Evolutionary conservation across 35 echinoderm and acorn worm genomes (phyloP).

Genomic region (Patiria miniata): DNA sequence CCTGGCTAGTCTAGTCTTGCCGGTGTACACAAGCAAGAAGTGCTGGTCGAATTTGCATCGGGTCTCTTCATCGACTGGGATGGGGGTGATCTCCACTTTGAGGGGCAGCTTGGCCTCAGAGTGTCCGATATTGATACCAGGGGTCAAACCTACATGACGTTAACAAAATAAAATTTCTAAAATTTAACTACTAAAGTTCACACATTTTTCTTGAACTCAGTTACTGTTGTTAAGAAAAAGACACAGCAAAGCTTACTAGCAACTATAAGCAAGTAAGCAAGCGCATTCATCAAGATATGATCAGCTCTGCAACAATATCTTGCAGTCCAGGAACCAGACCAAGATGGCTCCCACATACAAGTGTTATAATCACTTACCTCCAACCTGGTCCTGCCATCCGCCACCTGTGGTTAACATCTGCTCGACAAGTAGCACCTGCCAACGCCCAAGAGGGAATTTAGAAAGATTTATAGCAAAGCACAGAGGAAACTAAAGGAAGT

Average conservation of each 20-base stretch:
- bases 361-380: conserved; percentile 64
- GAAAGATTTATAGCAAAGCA: no score
- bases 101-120: conserved; percentile 72
- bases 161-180: no score
- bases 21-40: conserved; percentile 91
- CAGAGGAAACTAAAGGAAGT: no score
- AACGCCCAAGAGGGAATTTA: no score
- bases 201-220: no score
- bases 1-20: conserved; percentile 97
- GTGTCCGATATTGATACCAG: conserved; percentile 86
- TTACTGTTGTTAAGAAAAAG: no score
- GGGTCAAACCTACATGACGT: conserved; percentile 79
- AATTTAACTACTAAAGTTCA: no score
- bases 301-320: no score
- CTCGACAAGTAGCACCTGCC: conserved; percentile 88
- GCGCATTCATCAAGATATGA: no score
- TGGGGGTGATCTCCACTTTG: conserved; percentile 75
- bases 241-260: no score
- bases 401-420: conserved; percentile 98
- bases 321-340: no score
- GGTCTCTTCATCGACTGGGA: conserved; percentile 69
- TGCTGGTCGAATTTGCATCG: conserved; percentile 74
- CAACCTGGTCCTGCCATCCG: conserved; percentile 99
- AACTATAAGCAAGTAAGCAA: no score
- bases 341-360: neutral